Conservation (phyloP, 92 coral and sea anemone genomes). For the Porites lobata region DNA sequence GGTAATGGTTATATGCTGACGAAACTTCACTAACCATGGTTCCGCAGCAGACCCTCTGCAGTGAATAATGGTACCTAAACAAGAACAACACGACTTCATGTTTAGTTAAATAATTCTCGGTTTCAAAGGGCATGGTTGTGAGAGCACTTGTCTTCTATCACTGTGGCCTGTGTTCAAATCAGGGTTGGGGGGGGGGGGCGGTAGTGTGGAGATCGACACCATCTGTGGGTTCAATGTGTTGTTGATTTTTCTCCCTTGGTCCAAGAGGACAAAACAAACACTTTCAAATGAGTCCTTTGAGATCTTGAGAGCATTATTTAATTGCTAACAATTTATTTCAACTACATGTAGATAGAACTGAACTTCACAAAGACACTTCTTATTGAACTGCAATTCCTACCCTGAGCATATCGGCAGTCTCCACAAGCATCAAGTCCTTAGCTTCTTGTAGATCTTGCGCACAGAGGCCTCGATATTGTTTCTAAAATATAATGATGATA, state of each 20-base stretch:
- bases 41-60: slow-evolving; percentile 93
- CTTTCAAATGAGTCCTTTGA: too few species aligned
- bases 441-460: slow-evolving; percentile 98
- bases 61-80: slow-evolving; percentile 91
- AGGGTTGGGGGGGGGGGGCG: too few species aligned
- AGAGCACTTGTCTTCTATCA: too few species aligned
- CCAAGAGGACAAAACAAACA: too few species aligned
- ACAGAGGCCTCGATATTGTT: slow-evolving; percentile 91
- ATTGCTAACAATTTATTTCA: too few species aligned
- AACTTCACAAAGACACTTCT: too few species aligned
- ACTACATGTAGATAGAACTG: too few species aligned
- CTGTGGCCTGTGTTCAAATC: too few species aligned
- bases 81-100: not conserved
- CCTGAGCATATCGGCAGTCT: slow-evolving; percentile 97
- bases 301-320: too few species aligned
- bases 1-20: not conserved
- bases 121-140: not conserved
- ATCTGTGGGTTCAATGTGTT: too few species aligned
- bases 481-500: not conserved
- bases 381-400: slow-evolving; percentile 33
- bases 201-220: too few species aligned
- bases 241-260: too few species aligned
- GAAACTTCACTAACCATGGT: slow-evolving; percentile 77
- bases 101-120: not conserved
- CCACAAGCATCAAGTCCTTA: slow-evolving; percentile 92